Percentiles rank a stretch among this genome's conserved stretches.
These are phyloP conservation scores for Troides aeacus DNA, from an alignment of 2,888 invertebrate genomes.

Conservation along the genomic window DNA sequence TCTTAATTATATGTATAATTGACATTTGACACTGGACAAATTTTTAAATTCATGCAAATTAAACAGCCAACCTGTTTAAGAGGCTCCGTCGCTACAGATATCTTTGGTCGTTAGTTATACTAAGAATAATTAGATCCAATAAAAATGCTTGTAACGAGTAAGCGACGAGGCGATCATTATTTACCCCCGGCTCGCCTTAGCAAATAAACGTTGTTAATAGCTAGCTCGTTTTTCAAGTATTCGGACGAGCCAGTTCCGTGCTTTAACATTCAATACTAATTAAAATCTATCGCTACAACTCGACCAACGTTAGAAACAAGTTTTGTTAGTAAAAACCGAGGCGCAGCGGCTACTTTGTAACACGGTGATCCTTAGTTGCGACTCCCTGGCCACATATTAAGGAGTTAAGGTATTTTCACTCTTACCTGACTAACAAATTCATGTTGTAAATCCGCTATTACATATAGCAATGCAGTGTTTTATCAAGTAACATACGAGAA, in stretches of 20 bases:
- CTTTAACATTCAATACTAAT: constrained; percentile 22
- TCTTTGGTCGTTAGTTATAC: constrained; percentile 14
- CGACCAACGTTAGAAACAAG: constrained; percentile 14
- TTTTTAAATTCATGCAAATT: constrained; percentile 23
- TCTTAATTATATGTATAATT: constrained; percentile 20
- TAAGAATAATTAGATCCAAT: constrained; percentile 25
- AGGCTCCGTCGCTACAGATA: constrained; percentile 4
- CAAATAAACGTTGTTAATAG: constrained; percentile 28
- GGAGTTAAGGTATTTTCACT: no score
- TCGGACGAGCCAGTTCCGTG: constrained; percentile 23
- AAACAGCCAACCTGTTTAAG: constrained; percentile 9
- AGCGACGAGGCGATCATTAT: constrained; percentile 18
- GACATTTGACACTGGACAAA: constrained; percentile 27
- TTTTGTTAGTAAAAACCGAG: constrained; percentile 3
- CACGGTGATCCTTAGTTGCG: neutral
- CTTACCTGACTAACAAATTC: no score
- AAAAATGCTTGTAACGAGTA: constrained; percentile 25
- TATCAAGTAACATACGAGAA: no score
- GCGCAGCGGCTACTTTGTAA: neutral
- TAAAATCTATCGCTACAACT: constrained; percentile 22
- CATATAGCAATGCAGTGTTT: no score
- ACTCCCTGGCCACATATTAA: no score
- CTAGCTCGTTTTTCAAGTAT: constrained; percentile 26
- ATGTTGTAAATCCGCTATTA: no score
- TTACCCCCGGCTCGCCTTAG: constrained; percentile 18